phyloP scores from a whole-genome alignment of 1,140 invertebrate species.

The Hylaeus volcanicus region DNA sequence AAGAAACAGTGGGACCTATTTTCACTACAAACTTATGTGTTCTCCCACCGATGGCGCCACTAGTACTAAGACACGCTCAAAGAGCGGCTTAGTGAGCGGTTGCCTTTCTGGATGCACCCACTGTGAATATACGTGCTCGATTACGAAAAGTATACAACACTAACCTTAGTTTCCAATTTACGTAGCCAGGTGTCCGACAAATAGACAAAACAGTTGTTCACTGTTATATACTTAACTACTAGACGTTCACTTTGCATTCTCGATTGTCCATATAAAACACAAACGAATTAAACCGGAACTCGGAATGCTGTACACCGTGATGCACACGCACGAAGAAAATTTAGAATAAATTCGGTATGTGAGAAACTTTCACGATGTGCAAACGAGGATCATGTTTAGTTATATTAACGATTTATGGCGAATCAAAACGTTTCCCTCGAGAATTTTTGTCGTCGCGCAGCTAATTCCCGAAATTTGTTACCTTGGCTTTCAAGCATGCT shows the following conservation, averaged over 20 bases:
- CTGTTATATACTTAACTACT: constrained; percentile 67
- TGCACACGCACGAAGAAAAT: background rate
- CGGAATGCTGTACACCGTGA: background rate
- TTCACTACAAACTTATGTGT: too few relatives aligned
- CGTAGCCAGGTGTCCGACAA: constrained; percentile 66
- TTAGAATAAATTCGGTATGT: constrained; percentile 40
- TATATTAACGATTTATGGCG: constrained; percentile 15
- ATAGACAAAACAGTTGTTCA: constrained; percentile 73
- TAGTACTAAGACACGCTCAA: too few relatives aligned
- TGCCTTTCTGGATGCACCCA: too few relatives aligned
- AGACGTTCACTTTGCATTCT: constrained; percentile 73
- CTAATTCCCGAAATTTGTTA: background rate
- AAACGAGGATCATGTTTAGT: background rate
- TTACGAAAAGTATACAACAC: constrained; percentile 21
- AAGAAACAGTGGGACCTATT: too few relatives aligned
- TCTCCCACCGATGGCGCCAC: too few relatives aligned
- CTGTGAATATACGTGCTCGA: background rate
- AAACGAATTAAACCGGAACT: constrained; percentile 10
- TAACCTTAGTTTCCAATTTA: constrained; percentile 65
- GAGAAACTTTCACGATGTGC: constrained; percentile 11
- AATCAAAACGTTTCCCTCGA: background rate
- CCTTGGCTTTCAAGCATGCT: background rate
- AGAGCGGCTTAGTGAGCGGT: too few relatives aligned
- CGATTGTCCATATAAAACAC: background rate
- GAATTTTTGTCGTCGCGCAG: background rate